Evolutionary conservation across 2,113 vertebrate species (phyloP).

Genomic region (Galemys pyrenaicus): DNA sequence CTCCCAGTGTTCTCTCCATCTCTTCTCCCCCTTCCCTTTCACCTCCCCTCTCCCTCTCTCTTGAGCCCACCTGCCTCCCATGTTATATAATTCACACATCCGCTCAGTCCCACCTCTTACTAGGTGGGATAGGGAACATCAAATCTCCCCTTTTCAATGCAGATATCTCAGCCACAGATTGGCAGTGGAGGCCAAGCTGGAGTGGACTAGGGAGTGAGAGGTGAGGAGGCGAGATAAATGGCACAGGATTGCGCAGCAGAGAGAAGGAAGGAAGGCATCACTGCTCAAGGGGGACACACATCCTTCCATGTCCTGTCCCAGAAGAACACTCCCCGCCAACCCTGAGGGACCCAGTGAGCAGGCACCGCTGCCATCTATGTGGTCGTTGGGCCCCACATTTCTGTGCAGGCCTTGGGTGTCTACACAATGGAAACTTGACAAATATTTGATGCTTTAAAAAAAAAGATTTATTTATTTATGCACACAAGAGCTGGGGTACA

Average conservation of each 20-base stretch:
- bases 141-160: no score
- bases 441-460: background rate
- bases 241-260: background rate
- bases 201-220: background rate
- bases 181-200: no score
- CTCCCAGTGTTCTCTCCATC: no score
- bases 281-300: background rate
- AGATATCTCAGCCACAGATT: no score
- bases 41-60: no score
- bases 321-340: background rate
- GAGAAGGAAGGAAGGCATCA: background rate
- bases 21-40: no score
- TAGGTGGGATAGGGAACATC: no score
- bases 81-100: no score
- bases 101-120: no score
- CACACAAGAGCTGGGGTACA: no score
- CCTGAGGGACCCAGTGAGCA: background rate
- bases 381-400: background rate
- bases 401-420: background rate
- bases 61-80: no score
- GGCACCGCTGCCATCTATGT: background rate
- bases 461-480: no score
- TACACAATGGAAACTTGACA: fast-evolving
- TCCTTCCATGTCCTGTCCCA: background rate
- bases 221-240: background rate